Conservation (phyloP, 1,140 invertebrate genomes). For the Tribolium castaneum region DNA sequence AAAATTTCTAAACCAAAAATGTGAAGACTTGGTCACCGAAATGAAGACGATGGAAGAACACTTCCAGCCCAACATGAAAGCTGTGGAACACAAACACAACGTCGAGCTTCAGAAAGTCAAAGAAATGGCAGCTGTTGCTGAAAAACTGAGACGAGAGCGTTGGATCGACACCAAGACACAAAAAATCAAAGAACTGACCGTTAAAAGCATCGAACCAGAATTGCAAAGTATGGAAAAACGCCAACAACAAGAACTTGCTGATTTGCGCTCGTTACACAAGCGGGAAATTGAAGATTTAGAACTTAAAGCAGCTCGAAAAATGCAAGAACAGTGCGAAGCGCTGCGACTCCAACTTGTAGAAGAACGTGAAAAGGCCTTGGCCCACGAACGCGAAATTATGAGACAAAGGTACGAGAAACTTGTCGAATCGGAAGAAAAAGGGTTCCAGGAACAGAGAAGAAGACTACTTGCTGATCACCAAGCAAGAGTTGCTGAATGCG, state of each 20-base stretch:
- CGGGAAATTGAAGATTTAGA: slow-evolving; percentile 71
- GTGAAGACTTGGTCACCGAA: slow-evolving; percentile 70
- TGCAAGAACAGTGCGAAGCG: slow-evolving; percentile 65
- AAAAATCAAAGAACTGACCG: slow-evolving; percentile 80
- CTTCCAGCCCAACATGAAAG: slow-evolving; percentile 66
- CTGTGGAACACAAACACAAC: slow-evolving; percentile 71
- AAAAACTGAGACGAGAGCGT: slow-evolving; percentile 74
- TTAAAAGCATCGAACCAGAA: slow-evolving; percentile 79
- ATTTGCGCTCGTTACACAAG: slow-evolving; percentile 71
- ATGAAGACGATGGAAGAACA: slow-evolving; percentile 68
- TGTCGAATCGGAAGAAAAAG: slow-evolving; percentile 67
- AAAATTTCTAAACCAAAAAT: slow-evolving; percentile 73
- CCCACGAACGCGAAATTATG: slow-evolving; percentile 66
- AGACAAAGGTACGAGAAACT: slow-evolving; percentile 67
- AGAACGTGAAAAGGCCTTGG: slow-evolving; percentile 67
- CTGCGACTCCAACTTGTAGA: slow-evolving; percentile 66
- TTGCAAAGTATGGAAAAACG: slow-evolving; percentile 73
- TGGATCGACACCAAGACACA: slow-evolving; percentile 78
- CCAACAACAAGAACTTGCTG: slow-evolving; percentile 71
- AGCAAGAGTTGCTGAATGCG: slow-evolving; percentile 64
- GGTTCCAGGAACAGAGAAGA: slow-evolving; percentile 67
- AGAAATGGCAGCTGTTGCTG: slow-evolving; percentile 73
- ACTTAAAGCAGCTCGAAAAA: slow-evolving; percentile 66
- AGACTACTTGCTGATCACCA: slow-evolving; percentile 66
- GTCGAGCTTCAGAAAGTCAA: slow-evolving; percentile 74